Evolutionary conservation across 2,888 invertebrate genomes (phyloP), one percentile per base, ranked within the genome.

Genomic region (Trisateles emortualis): DNA sequence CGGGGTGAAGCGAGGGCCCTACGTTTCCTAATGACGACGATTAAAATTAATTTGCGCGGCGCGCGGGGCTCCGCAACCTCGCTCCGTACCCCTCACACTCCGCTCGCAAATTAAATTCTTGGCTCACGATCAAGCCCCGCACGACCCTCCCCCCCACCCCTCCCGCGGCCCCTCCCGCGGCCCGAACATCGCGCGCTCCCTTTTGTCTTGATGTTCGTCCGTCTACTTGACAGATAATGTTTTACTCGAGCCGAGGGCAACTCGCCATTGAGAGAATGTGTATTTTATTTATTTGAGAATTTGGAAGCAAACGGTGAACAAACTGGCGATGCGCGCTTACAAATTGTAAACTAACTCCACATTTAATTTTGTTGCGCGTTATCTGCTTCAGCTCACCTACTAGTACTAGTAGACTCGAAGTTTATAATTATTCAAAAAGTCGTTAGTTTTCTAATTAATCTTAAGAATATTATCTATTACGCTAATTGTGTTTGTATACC

Each of bases 1-100:
- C n/a, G n/a, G n/a, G n/a, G n/a, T n/a, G n/a, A n/a, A n/a, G n/a
- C n/a, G 38, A 41, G 59, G 33, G 58, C 29, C 59, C 30, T 50
- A 55, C 57, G 56, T 56, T 56, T 61, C 72, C 81, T 91, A 90
- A 91, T 91, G 88, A 88, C 84, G 82, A 65, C 87, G 87, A 91
- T 91, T 90, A 90, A 90, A 90, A 90, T 90, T 88, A 90, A 91
- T 91, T 90, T 84, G 86, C 82, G 78, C 84, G 72, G 32, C 8
- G 74, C 67, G 69, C 68, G 72, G 68, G 70, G 59, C 30, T 40
- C 44, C 22, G 10, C 70, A 16, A 40, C 24, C 33, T 43, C 33
- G 49, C 49, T 42, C 41, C 52, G 35, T 32, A 35, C 48, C 32
- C 41, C 60, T 41, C 48, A 56, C 45, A 44, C 50, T 45, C 49